These are phyloP conservation scores for Delichon dasypus DNA, from an alignment of 2,797 vertebrate species.

Conservation along the genomic window DNA sequence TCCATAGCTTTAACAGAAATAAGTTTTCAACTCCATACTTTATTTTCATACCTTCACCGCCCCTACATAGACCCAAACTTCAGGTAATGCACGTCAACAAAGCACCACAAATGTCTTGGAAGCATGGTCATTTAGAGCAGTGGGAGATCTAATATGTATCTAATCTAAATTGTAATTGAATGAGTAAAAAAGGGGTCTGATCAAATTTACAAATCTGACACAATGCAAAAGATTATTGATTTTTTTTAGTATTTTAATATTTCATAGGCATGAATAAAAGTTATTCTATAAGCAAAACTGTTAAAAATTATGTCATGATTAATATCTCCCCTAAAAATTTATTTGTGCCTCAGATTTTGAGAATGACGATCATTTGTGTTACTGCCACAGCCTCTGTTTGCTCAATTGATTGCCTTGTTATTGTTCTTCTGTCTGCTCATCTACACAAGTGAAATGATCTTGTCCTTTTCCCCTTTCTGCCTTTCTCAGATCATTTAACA, in stretches of 20 bases:
- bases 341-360: background rate
- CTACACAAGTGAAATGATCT: slow-evolving; percentile 29
- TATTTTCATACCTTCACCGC: background rate
- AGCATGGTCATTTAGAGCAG: background rate
- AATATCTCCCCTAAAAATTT: background rate
- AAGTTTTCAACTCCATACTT: background rate
- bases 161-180: background rate
- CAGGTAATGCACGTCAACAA: background rate
- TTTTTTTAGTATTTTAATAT: background rate
- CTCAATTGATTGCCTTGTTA: slow-evolving; percentile 21
- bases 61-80: background rate
- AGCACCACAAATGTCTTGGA: accelerated
- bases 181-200: background rate
- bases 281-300: background rate
- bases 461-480: slow-evolving; percentile 19
- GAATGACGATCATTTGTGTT: background rate
- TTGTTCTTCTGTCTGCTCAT: slow-evolving; percentile 34
- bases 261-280: background rate
- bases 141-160: background rate
- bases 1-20: background rate
- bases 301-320: background rate
- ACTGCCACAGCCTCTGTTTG: slow-evolving; percentile 1
- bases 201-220: background rate
- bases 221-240: background rate
- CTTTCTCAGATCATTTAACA: slow-evolving; percentile 63